Conservation (phyloP, 2,888 invertebrate species). For the Mechanitis messenoides region DNA sequence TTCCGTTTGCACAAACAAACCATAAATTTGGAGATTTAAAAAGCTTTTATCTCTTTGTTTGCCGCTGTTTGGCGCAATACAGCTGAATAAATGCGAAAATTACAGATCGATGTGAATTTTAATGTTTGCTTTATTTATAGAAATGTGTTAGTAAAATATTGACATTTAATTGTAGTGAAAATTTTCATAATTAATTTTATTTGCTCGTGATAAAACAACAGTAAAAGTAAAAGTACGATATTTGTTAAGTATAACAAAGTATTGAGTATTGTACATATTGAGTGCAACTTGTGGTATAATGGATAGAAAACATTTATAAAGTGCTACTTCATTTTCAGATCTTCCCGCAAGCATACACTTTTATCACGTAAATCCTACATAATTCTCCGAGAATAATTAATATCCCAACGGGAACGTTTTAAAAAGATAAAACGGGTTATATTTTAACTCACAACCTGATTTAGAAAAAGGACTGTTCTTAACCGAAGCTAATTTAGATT, state of each 20-base stretch:
- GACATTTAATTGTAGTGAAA: too few species aligned
- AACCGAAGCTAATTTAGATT: slow-evolving; percentile 6
- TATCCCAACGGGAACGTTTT: slow-evolving; percentile 30
- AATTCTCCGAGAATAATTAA: slow-evolving; percentile 31
- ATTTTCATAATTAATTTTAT: too few species aligned
- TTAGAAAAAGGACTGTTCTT: slow-evolving; percentile 18
- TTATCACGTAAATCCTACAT: slow-evolving; percentile 25
- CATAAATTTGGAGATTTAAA: slow-evolving; percentile 54
- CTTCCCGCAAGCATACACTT: slow-evolving; percentile 12
- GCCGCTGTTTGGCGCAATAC: slow-evolving; percentile 31
- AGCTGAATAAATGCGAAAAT: slow-evolving; percentile 18
- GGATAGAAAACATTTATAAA: background rate
- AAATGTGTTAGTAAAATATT: background rate
- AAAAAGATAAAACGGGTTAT: slow-evolving; percentile 29
- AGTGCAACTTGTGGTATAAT: too few species aligned
- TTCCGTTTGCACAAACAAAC: slow-evolving; percentile 58
- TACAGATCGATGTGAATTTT: slow-evolving; percentile 5
- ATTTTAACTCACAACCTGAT: slow-evolving; percentile 26
- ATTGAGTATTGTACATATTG: too few species aligned
- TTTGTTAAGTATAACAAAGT: too few species aligned
- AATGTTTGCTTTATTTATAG: slow-evolving; percentile 1
- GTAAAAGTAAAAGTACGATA: too few species aligned
- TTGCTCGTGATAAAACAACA: too few species aligned
- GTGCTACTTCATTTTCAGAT: slow-evolving; percentile 2
- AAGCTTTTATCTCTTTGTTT: slow-evolving; percentile 52